phyloP scores from a whole-genome alignment of 2,113 vertebrate genomes.

The Syrrhaptes paradoxus region DNA sequence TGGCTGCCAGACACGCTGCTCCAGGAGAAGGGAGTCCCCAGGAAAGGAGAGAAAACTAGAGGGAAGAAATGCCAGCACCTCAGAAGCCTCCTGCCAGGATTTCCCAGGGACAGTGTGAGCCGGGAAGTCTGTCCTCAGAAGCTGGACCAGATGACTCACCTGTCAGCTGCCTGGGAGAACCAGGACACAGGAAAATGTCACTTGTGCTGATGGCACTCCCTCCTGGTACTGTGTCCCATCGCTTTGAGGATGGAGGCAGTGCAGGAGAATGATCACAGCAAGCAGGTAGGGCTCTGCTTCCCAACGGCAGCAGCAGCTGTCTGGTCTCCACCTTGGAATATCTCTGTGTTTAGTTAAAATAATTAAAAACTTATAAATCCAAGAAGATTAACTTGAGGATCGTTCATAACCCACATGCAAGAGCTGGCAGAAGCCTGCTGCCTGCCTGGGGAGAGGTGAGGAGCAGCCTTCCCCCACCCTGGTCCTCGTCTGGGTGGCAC shows the following conservation, averaged over 20 bases:
- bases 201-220: background rate
- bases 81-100: background rate
- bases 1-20: background rate
- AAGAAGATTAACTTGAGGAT: background rate
- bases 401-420: background rate
- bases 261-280: background rate
- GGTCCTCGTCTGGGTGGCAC: background rate
- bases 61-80: background rate
- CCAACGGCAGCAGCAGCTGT: background rate
- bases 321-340: background rate
- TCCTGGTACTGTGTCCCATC: background rate
- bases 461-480: background rate
- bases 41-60: background rate
- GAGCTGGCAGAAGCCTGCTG: background rate
- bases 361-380: background rate
- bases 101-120: background rate
- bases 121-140: background rate
- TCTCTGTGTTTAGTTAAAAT: background rate
- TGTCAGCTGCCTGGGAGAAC: background rate
- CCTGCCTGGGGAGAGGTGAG: background rate
- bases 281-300: background rate
- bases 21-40: background rate
- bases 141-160: background rate
- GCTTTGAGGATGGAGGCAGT: background rate
- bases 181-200: background rate